A percentile compares a stretch with the other conserved stretches of the same genome.
phyloP scores from a whole-genome alignment of 2,888 invertebrate species.

The Ochropleura plecta region DNA sequence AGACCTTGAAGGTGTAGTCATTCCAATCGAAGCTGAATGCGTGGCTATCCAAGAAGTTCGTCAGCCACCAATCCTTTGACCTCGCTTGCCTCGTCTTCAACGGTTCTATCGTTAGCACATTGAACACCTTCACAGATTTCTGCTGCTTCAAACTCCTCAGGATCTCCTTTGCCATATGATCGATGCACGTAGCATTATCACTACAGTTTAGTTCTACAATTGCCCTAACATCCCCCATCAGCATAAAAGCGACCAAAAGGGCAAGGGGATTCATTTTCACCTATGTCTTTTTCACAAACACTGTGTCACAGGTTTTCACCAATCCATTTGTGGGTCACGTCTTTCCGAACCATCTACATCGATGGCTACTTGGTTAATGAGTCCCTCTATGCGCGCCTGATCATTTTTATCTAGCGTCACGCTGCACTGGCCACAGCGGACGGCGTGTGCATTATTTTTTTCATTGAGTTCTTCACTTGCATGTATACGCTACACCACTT shows the following conservation, averaged over 20 bases:
- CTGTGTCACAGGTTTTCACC: conserved; percentile 71
- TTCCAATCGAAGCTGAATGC: conserved; percentile 90
- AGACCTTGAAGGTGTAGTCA: conserved; percentile 88
- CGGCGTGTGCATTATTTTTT: conserved; percentile 83
- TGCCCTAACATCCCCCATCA: conserved; percentile 79
- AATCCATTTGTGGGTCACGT: conserved; percentile 89
- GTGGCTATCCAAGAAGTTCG: conserved; percentile 87
- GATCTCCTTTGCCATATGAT: conserved; percentile 87
- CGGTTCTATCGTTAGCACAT: conserved; percentile 90
- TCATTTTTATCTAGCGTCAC: conserved; percentile 89
- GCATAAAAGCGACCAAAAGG: conserved; percentile 79
- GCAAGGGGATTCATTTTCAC: conserved; percentile 87
- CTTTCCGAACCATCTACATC: conserved; percentile 81
- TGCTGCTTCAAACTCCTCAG: conserved; percentile 88
- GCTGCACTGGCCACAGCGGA: conserved; percentile 80
- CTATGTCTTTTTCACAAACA: conserved; percentile 78
- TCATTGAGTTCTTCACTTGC: conserved; percentile 73
- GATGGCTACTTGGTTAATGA: conserved; percentile 87
- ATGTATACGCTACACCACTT: conserved; percentile 80
- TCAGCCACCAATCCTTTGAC: conserved; percentile 79
- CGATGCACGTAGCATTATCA: conserved; percentile 91
- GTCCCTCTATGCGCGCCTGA: conserved; percentile 80
- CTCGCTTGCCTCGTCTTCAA: conserved; percentile 82
- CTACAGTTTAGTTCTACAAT: conserved; percentile 88
- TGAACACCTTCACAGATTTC: conserved; percentile 89